These are phyloP conservation scores for Argya squamiceps DNA, from an alignment of 2,797 vertebrate species.

Conservation along the genomic window DNA sequence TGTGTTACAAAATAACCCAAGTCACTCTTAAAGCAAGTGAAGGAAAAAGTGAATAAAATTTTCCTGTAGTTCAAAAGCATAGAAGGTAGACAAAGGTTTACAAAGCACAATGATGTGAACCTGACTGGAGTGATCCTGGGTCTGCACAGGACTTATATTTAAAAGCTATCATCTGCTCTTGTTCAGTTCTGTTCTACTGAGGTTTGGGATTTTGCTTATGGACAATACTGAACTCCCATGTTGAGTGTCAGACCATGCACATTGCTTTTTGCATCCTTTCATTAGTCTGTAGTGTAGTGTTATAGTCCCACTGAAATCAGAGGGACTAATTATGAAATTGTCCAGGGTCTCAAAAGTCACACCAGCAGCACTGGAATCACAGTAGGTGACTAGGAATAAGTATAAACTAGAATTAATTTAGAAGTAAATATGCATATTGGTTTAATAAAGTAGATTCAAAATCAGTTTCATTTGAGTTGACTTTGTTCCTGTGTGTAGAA, in stretches of 20 bases:
- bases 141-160: not conserved
- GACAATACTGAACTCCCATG: not conserved
- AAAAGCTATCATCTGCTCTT: not conserved
- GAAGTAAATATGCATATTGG: not conserved
- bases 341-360: not conserved
- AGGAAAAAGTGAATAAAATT: not conserved
- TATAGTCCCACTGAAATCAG: not conserved
- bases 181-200: not conserved
- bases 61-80: not conserved
- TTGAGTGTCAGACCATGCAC: not conserved
- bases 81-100: not conserved
- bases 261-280: not conserved
- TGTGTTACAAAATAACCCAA: not conserved
- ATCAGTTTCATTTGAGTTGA: not conserved
- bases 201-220: not conserved
- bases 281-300: not conserved
- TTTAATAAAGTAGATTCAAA: not conserved
- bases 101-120: not conserved
- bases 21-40: not conserved
- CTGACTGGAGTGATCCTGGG: not conserved
- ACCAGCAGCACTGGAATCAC: not conserved
- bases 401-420: not conserved
- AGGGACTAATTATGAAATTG: not conserved
- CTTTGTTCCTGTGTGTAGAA: not conserved
- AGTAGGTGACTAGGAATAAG: not conserved